Base-by-base conservation (phyloP, 1,140 invertebrate genomes). In the Hyphantria cunea region DNA sequence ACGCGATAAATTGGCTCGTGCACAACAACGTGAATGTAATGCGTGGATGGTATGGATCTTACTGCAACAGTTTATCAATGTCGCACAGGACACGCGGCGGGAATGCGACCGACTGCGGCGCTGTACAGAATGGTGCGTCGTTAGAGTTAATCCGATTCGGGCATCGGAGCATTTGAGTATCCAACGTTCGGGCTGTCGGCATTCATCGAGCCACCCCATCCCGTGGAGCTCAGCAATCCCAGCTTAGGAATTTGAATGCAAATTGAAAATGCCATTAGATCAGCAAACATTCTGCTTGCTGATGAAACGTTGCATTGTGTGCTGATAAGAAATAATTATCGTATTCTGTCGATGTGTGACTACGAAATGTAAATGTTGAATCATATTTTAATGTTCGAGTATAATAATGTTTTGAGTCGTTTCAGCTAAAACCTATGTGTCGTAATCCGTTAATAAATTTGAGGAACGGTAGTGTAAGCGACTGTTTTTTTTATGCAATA, bases 201-300 rank as follows among this genome's bases (percentile, higher is more conserved):
- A 76, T 70, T 51, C 66, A 37, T 60, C 55, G 64, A 37, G 65
- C 56, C 51, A 41, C 50, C 62, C 50, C 34, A 48, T 60, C 49
- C 62, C 63, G 63, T 62, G 64, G 42, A 42, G 55, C 60, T 61
- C 74, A 67, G 76, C 70, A 72, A 79, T 79, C 74, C 76, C 47
- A 67, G 81, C 67, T 76, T 66, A 72, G 84, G 82, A 79, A 87
- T 87, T 85, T 83, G 75, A 79, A 87, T 87, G 81, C 77, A 87
- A 87, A 87, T 87, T 81, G 81, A 80, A 87, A 87, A 84, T 78
- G 74, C 82, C 78, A 84, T 85, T 85, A 85, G 81, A 80, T 78
- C 81, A 76, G 72, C 79, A 84, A 87, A 84, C 81, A 85, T 74
- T 61, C 69, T 74, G 76, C 67, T 74, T 52, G 66, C 52, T 65